Percentiles rank a stretch among this genome's conserved stretches.
These are phyloP conservation scores for Pseudorhombus dupliciocellatus DNA, from an alignment of 2,113 vertebrate genomes.

Conservation along the genomic window DNA sequence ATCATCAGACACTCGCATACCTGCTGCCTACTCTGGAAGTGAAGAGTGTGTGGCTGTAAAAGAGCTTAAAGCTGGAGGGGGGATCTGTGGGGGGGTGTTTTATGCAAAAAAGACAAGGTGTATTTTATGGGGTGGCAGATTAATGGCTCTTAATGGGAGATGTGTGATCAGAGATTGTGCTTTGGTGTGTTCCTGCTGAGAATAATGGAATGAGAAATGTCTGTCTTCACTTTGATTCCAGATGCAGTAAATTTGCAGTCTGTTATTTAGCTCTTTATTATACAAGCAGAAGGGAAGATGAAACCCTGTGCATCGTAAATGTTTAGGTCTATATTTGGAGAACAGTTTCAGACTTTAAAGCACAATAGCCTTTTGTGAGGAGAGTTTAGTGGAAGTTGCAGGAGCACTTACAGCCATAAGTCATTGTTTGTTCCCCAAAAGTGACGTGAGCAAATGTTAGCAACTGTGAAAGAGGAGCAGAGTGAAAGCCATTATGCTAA, in stretches of 20 bases:
- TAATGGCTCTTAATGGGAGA: constrained; percentile 55
- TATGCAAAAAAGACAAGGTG: constrained; percentile 42
- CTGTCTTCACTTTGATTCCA: not conserved
- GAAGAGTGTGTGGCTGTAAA: constrained; percentile 17
- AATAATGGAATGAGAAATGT: constrained; percentile 17
- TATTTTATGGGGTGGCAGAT: constrained; percentile 60
- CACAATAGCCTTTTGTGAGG: not conserved
- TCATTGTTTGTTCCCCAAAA: not conserved
- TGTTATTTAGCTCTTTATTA: constrained; percentile 1
- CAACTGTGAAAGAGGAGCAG: not conserved
- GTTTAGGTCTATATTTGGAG: not conserved
- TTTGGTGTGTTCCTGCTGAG: constrained; percentile 9
- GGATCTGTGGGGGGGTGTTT: constrained; percentile 24
- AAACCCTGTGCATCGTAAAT: not conserved
- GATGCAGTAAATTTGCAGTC: constrained; percentile 12
- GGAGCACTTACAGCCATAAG: not conserved
- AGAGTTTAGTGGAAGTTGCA: not conserved
- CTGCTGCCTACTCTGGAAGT: not conserved
- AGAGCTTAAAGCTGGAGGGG: constrained; percentile 17
- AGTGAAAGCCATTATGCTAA: constrained; percentile 37
- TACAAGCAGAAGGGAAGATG: not conserved
- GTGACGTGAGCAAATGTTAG: not conserved
- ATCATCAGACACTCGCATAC: not conserved
- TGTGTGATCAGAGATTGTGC: constrained; percentile 40
- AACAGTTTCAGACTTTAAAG: not conserved